A percentile compares a stretch with the other conserved stretches of the same genome.
Evolutionary conservation across 2,888 invertebrate genomes (phyloP).

Genomic region (Steromphala cineraria): DNA sequence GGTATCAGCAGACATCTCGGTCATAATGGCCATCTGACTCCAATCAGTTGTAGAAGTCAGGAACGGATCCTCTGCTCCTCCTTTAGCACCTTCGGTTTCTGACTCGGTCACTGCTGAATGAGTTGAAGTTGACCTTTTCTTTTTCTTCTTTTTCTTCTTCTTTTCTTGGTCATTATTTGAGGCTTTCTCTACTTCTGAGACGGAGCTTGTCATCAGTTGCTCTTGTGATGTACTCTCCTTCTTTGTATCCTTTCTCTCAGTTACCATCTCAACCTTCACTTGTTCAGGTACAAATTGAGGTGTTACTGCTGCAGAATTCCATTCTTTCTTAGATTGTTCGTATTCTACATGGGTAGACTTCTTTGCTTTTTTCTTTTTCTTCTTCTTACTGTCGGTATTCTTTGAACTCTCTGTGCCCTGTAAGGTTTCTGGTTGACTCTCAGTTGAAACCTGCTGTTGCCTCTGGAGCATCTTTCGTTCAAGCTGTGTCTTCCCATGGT

Average conservation of each 20-base stretch:
- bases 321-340: not conserved
- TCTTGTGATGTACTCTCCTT: not conserved
- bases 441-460: not conserved
- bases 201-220: no score
- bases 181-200: not conserved
- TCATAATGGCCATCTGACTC: not conserved
- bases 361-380: constrained; percentile 8
- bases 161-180: not conserved
- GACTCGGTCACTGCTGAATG: not conserved
- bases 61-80: not conserved
- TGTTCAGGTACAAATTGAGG: no score
- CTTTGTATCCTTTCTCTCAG: not conserved
- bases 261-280: not conserved
- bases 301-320: not conserved
- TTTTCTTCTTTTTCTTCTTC: not conserved
- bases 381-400: not conserved
- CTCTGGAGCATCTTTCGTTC: not conserved
- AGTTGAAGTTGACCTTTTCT: not conserved
- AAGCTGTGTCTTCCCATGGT: not conserved
- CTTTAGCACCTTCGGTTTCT: not conserved
- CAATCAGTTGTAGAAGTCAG: not conserved
- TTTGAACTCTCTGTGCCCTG: not conserved
- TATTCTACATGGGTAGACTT: not conserved
- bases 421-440: not conserved
- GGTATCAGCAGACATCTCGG: not conserved